Conservation (phyloP, 2,888 invertebrate species). For the Rhaphigaster nebulosa region DNA sequence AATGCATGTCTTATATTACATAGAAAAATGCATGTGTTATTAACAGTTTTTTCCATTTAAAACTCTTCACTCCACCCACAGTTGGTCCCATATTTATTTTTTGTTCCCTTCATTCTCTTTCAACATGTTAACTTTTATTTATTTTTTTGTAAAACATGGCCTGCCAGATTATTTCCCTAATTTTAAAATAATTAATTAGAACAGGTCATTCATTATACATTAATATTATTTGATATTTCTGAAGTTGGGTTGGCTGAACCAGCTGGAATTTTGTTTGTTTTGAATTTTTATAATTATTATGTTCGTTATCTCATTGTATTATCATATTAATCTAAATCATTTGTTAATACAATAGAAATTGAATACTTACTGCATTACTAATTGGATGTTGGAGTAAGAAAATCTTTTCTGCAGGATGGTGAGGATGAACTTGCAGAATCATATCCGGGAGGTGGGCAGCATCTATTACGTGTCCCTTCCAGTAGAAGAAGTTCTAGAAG, state of each 20-base stretch:
- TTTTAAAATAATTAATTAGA: not conserved
- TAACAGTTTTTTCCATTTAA: not conserved
- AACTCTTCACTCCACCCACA: not conserved
- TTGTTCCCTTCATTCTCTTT: not conserved
- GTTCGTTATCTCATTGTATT: not conserved
- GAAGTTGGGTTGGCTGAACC: not conserved
- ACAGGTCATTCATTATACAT: not conserved
- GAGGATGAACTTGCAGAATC: constrained; percentile 64
- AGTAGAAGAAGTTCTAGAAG: constrained; percentile 63
- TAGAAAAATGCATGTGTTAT: constrained; percentile 15
- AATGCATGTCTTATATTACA: not conserved
- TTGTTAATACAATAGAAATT: not conserved
- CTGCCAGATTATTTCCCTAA: not conserved
- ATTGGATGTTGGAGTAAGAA: constrained; percentile 5
- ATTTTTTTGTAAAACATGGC: not conserved
- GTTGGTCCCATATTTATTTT: not conserved
- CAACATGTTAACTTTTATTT: not conserved
- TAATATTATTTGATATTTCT: not conserved
- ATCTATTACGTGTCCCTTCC: constrained; percentile 65
- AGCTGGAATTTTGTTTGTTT: not conserved
- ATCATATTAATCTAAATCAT: not conserved
- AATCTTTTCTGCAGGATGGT: constrained; percentile 63
- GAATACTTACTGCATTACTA: not conserved
- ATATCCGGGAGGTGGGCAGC: constrained; percentile 58
- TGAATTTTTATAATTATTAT: not conserved